A percentile compares a stretch with the other conserved stretches of the same genome.
Evolutionary conservation across 2,113 vertebrate genomes (phyloP).

Genomic region (Trochalopteron elliotii): DNA sequence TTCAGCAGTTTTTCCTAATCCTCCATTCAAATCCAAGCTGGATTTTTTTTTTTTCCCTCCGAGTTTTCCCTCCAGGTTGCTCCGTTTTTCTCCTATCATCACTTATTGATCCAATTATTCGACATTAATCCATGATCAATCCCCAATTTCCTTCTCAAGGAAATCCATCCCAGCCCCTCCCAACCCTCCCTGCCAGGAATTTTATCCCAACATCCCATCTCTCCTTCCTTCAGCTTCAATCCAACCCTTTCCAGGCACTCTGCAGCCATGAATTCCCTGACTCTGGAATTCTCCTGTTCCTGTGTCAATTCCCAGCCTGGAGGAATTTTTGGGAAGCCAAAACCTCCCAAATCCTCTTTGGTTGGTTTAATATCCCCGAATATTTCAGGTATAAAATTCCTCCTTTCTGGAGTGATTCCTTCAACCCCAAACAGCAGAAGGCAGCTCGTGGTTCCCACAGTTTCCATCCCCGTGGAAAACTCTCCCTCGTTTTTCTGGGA

Average conservation of each 20-base stretch:
- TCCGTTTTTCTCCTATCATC: fast-evolving
- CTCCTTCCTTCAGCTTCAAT: not conserved
- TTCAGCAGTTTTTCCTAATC: not conserved
- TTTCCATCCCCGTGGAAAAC: not conserved
- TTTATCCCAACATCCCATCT: not conserved
- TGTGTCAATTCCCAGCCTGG: not conserved
- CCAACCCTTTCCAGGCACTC: not conserved
- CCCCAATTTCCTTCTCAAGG: not conserved
- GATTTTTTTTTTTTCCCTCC: not conserved
- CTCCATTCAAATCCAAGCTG: not conserved
- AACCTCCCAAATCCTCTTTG: not conserved
- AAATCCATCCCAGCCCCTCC: not conserved
- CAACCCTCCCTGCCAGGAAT: not conserved
- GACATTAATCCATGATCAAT: not conserved
- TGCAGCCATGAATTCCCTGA: not conserved
- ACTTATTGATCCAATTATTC: not conserved
- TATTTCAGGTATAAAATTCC: not conserved
- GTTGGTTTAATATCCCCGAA: not conserved
- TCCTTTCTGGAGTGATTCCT: fast-evolving
- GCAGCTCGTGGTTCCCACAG: fast-evolving
- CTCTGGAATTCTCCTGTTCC: not conserved
- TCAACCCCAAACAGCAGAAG: not conserved
- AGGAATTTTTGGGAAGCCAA: not conserved
- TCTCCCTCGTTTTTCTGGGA: fast-evolving
- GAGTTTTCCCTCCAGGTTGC: not conserved